Evolutionary conservation across 2,888 invertebrate genomes (phyloP).

Genomic region (Sinohyriopsis cumingii): DNA sequence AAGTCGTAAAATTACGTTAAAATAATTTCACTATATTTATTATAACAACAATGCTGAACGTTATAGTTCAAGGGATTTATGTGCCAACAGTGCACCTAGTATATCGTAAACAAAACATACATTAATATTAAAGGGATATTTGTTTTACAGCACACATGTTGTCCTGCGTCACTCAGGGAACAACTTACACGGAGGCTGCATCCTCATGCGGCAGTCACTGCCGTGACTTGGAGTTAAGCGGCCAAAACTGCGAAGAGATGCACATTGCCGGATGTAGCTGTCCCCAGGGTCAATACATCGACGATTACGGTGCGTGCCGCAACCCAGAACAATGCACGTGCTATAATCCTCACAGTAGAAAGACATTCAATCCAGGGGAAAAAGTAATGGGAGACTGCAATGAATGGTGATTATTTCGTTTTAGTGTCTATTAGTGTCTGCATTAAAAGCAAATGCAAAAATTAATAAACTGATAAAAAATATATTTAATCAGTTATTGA

Average conservation of each 20-base stretch:
- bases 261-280: slow-evolving; percentile 36
- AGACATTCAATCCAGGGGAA: slow-evolving; percentile 20
- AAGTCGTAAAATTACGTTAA: too few species aligned
- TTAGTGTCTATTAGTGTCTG: neutral
- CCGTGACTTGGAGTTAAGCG: slow-evolving; percentile 25
- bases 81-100: too few species aligned
- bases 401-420: slow-evolving; percentile 25
- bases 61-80: too few species aligned
- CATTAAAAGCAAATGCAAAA: neutral
- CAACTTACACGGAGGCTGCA: slow-evolving; percentile 30
- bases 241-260: slow-evolving; percentile 20
- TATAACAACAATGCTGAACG: too few species aligned
- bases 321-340: slow-evolving; percentile 29
- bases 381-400: slow-evolving; percentile 21
- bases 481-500: too few species aligned
- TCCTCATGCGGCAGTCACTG: slow-evolving; percentile 25
- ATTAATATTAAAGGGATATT: too few species aligned
- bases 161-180: neutral
- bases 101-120: too few species aligned
- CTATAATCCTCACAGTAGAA: slow-evolving; percentile 19
- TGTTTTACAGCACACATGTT: too few species aligned
- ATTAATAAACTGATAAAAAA: too few species aligned
- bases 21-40: too few species aligned
- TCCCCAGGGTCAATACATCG: slow-evolving; percentile 15
- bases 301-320: slow-evolving; percentile 30